These are phyloP conservation scores for Ondatra zibethicus DNA, from an alignment of 2,113 vertebrate species.

Conservation along the genomic window DNA sequence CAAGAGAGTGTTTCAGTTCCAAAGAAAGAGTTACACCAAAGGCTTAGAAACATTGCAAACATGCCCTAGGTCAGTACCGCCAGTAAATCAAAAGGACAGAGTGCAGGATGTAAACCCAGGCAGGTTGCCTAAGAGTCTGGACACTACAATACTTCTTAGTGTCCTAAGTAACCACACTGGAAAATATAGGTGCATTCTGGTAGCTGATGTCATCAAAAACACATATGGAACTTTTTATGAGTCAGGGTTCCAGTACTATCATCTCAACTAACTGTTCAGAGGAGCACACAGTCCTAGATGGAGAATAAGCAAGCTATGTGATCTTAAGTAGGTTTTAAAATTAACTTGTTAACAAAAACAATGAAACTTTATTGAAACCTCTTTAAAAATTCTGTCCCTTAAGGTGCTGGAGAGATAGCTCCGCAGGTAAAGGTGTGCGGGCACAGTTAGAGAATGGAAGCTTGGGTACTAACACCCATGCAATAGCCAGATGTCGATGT, in stretches of 20 bases:
- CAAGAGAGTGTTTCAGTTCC: neutral
- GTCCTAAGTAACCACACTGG: neutral
- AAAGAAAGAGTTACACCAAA: neutral
- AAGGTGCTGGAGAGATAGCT: neutral
- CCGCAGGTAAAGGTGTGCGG: no score
- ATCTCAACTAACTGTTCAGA: neutral
- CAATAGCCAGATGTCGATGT: neutral
- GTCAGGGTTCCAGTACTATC: neutral
- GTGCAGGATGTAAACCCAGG: neutral
- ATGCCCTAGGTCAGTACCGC: neutral
- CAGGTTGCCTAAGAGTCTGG: neutral
- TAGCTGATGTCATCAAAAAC: neutral
- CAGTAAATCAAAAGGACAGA: neutral
- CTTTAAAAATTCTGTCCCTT: neutral
- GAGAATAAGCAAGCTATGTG: neutral
- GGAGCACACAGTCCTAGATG: neutral
- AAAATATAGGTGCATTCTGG: neutral
- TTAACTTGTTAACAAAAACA: neutral
- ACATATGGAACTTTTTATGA: neutral
- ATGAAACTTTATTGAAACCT: neutral
- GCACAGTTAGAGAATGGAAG: neutral
- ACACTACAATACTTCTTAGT: neutral
- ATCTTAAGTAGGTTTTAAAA: neutral
- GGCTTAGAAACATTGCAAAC: neutral
- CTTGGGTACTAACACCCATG: neutral